A percentile compares a stretch with the other conserved stretches of the same genome.
phyloP scores from a whole-genome alignment of 2,797 vertebrate species.

The Orientallactaga sibirica region DNA sequence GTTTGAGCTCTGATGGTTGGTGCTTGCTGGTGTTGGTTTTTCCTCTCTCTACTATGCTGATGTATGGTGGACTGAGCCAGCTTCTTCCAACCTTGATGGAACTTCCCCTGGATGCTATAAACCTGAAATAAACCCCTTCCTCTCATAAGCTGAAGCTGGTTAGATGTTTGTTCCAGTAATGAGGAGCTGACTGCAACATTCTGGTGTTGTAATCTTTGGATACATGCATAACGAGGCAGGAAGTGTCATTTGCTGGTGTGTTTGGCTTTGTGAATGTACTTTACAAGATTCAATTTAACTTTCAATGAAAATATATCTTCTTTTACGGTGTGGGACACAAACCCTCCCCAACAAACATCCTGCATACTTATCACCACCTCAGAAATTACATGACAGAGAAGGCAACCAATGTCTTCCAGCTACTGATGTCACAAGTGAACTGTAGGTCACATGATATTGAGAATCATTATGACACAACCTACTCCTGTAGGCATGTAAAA shows the following conservation, averaged over 20 bases:
- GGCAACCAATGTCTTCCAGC: not conserved
- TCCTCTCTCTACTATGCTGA: too few relatives aligned
- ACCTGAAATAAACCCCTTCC: too few relatives aligned
- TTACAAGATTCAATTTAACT: slow-evolving; percentile 13
- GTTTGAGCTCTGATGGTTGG: too few relatives aligned
- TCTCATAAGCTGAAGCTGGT: too few relatives aligned
- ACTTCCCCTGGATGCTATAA: too few relatives aligned
- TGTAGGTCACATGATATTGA: slow-evolving; percentile 33
- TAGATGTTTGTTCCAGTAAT: too few relatives aligned
- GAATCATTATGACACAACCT: not conserved
- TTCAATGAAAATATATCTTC: slow-evolving; percentile 54
- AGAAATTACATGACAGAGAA: not conserved
- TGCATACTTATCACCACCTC: not conserved
- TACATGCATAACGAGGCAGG: not conserved
- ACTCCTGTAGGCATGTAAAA: not conserved
- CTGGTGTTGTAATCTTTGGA: not conserved
- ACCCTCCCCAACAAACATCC: not conserved
- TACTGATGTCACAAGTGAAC: not conserved
- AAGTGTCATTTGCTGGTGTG: not conserved
- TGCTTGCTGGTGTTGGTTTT: too few relatives aligned
- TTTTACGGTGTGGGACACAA: not conserved
- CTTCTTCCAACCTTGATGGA: too few relatives aligned
- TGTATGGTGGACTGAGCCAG: too few relatives aligned
- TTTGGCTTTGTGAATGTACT: slow-evolving; percentile 37
- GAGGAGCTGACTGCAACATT: too few relatives aligned